A percentile compares a stretch with the other conserved stretches of the same genome.
Conservation (phyloP, 2,888 invertebrate species). For the Notodonta dromedarius region DNA sequence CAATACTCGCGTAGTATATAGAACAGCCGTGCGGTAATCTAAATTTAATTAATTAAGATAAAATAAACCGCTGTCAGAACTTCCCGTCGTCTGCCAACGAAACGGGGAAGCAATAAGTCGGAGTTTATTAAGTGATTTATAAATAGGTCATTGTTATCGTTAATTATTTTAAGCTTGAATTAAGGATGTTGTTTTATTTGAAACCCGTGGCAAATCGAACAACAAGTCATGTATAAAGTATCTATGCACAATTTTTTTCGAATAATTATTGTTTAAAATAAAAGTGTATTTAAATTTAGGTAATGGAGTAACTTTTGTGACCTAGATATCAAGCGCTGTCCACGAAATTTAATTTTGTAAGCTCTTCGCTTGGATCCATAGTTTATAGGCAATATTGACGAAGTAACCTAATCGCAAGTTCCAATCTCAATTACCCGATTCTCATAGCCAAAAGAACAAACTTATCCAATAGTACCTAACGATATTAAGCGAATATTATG, state of each 20-base stretch:
- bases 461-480: too few species aligned
- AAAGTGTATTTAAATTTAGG: too few species aligned
- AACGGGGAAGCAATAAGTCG: slow-evolving; percentile 33
- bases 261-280: too few species aligned
- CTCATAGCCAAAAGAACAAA: too few species aligned
- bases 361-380: neutral
- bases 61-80: slow-evolving; percentile 33
- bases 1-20: slow-evolving; percentile 16
- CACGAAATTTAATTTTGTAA: neutral
- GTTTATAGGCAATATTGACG: too few species aligned
- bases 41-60: slow-evolving; percentile 19
- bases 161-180: slow-evolving; percentile 30
- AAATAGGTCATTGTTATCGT: slow-evolving; percentile 33
- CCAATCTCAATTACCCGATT: too few species aligned
- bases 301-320: neutral
- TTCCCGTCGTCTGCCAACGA: slow-evolving; percentile 23
- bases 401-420: too few species aligned
- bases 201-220: slow-evolving; percentile 25
- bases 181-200: slow-evolving; percentile 21
- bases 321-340: neutral
- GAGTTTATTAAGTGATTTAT: slow-evolving; percentile 27
- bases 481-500: too few species aligned
- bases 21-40: slow-evolving; percentile 35
- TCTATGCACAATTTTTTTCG: too few species aligned
- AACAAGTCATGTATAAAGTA: neutral